These are phyloP conservation scores for Calycopis cecrops DNA, from an alignment of 1,140 invertebrate genomes.

Conservation along the genomic window DNA sequence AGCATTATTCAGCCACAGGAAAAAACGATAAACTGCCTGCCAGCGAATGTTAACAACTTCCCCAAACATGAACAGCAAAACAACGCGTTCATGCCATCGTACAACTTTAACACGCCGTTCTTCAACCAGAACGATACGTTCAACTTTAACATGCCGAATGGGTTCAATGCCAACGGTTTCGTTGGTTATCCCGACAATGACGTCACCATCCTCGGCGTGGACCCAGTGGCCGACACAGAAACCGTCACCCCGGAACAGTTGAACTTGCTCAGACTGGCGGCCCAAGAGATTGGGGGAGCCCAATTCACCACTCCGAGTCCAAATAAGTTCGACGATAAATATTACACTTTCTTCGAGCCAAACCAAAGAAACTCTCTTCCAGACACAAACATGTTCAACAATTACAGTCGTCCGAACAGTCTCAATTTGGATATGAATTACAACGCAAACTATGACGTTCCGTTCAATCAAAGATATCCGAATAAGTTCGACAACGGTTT, in stretches of 20 bases:
- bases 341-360: constrained; percentile 62
- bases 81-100: constrained; percentile 26
- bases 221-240: constrained; percentile 41
- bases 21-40: constrained; percentile 44
- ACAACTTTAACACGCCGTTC: constrained; percentile 42
- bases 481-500: constrained; percentile 48
- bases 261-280: constrained; percentile 62
- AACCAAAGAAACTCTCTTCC: constrained; percentile 66
- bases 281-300: constrained; percentile 65
- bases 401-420: constrained; percentile 56
- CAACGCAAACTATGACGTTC: constrained; percentile 42
- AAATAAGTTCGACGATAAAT: constrained; percentile 54
- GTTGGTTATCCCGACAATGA: constrained; percentile 55
- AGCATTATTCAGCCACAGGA: constrained; percentile 54
- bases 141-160: constrained; percentile 50
- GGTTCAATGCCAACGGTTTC: constrained; percentile 50
- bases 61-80: constrained; percentile 46
- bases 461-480: constrained; percentile 45
- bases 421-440: constrained; percentile 56
- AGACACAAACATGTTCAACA: constrained; percentile 52
- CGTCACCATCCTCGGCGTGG: constrained; percentile 43
- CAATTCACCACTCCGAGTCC: constrained; percentile 58
- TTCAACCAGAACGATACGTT: constrained; percentile 48
- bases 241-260: constrained; percentile 60
- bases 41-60: constrained; percentile 34